phyloP scores from a whole-genome alignment of 2,888 invertebrate species.

The Bhutanitis thaidina region DNA sequence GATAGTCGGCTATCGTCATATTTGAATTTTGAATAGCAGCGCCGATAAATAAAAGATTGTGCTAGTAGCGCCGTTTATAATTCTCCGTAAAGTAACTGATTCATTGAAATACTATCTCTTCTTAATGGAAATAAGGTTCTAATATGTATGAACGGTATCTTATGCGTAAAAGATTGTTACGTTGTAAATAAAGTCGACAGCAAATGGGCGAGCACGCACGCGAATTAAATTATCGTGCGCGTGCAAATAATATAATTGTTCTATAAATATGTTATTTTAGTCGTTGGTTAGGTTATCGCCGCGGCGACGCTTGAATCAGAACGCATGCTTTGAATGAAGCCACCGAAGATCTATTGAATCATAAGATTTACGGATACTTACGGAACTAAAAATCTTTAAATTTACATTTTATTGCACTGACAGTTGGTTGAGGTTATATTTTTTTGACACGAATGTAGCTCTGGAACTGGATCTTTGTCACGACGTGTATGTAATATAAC shows the following conservation, averaged over 20 bases:
- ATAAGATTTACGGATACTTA: too few species aligned
- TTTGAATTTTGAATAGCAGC: conserved; percentile 15
- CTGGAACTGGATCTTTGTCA: too few species aligned
- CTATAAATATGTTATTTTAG: conserved; percentile 8
- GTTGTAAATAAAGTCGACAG: conserved; percentile 8
- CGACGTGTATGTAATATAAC: too few species aligned
- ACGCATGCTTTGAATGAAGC: too few species aligned
- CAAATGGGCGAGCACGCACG: conserved; percentile 14
- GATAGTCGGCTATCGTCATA: conserved; percentile 14
- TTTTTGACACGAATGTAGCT: too few species aligned
- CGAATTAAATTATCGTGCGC: conserved; percentile 16
- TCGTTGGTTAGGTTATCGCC: background rate
- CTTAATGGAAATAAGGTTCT: background rate
- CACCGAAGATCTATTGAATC: too few species aligned
- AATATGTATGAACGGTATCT: background rate
- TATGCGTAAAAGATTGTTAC: background rate
- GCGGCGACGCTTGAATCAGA: background rate
- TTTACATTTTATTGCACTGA: too few species aligned
- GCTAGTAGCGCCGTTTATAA: background rate
- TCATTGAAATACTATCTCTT: background rate
- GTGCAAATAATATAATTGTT: conserved; percentile 20
- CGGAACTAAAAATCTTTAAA: too few species aligned
- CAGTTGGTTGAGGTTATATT: too few species aligned
- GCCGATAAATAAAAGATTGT: conserved; percentile 19
- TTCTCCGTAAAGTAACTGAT: background rate